Evolutionary conservation across 2,113 vertebrate genomes (phyloP).

Genomic region (Pontoporia blainvillei): DNA sequence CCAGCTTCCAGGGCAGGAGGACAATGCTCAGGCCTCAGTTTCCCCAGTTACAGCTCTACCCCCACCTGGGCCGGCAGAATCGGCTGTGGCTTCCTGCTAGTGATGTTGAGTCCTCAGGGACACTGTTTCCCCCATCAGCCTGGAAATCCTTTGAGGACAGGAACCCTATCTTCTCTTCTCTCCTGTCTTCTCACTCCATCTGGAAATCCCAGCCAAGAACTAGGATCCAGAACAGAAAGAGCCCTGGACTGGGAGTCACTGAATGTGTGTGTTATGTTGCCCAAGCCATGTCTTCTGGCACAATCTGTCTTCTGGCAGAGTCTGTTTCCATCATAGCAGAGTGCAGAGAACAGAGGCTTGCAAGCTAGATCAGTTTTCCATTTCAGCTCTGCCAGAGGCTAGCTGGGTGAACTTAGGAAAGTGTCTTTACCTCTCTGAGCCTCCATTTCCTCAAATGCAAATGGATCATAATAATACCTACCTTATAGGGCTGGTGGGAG

Average conservation of each 20-base stretch:
- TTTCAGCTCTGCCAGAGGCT: neutral
- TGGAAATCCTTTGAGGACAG: neutral
- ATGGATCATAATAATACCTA: neutral
- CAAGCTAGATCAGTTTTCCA: neutral
- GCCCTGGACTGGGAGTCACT: neutral
- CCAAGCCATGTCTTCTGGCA: neutral
- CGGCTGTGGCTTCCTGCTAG: neutral
- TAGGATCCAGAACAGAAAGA: neutral
- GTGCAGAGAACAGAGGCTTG: neutral
- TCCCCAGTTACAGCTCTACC: neutral
- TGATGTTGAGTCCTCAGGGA: neutral
- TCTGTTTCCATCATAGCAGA: neutral
- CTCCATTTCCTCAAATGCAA: neutral
- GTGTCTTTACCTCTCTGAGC: neutral
- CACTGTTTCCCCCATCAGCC: neutral
- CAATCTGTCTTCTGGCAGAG: neutral
- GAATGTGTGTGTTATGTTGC: accelerated
- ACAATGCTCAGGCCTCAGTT: neutral
- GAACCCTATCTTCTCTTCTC: neutral
- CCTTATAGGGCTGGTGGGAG: neutral
- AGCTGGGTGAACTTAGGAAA: neutral
- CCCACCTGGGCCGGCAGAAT: neutral
- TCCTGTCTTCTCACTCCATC: neutral
- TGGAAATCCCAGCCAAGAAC: neutral
- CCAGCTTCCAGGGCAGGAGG: neutral